Evolutionary conservation across 2,113 vertebrate species (phyloP).

Genomic region (Donacobius atricapilla): DNA sequence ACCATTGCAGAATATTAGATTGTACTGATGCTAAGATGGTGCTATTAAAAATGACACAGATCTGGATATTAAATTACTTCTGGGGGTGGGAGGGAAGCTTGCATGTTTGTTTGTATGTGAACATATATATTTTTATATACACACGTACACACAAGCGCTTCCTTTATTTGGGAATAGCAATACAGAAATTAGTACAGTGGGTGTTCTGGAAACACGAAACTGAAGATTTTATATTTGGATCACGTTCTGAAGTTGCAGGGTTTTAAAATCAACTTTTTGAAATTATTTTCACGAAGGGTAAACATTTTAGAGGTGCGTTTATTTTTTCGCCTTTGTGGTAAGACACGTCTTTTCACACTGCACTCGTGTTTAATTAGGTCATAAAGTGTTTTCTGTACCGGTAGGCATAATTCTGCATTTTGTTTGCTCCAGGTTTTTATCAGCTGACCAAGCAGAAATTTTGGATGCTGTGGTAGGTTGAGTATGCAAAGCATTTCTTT

Average conservation of each 20-base stretch:
- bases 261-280: neutral
- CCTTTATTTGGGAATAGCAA: neutral
- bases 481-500: neutral
- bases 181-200: neutral
- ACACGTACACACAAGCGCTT: neutral
- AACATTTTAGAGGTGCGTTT: neutral
- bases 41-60: constrained; percentile 49
- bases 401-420: neutral
- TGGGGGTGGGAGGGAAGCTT: neutral
- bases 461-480: neutral
- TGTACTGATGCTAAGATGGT: constrained; percentile 37
- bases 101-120: neutral
- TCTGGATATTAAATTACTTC: constrained; percentile 25
- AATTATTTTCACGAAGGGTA: neutral
- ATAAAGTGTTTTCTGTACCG: neutral
- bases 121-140: neutral
- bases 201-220: neutral
- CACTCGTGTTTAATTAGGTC: neutral
- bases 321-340: neutral
- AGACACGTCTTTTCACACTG: neutral
- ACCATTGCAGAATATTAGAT: constrained; percentile 65
- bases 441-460: constrained; percentile 5
- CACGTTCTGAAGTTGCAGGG: neutral
- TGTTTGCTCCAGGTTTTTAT: neutral
- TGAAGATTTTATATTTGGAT: neutral